Evolutionary conservation across 2,113 vertebrate genomes (phyloP).

Genomic region (Ondatra zibethicus): DNA sequence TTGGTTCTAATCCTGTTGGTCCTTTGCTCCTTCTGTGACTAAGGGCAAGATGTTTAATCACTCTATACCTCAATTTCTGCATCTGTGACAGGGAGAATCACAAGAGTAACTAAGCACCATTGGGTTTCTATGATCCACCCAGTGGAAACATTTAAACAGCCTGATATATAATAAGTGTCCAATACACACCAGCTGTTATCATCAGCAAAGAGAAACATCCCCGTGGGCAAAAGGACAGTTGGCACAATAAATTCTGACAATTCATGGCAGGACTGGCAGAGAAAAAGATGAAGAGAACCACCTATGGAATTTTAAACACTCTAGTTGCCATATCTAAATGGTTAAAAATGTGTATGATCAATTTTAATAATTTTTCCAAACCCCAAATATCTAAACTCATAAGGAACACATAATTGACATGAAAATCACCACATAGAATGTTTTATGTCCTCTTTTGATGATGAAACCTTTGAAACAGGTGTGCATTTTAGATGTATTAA

Average conservation of each 20-base stretch:
- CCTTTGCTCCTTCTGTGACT: not conserved
- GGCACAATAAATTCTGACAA: not conserved
- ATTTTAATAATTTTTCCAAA: not conserved
- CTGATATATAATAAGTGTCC: not conserved
- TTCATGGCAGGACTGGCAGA: not conserved
- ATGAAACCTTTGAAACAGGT: not conserved
- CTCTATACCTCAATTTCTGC: not conserved
- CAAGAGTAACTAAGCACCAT: not conserved
- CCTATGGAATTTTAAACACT: not conserved
- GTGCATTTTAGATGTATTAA: not conserved
- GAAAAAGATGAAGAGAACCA: not conserved
- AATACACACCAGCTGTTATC: not conserved
- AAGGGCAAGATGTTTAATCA: not conserved
- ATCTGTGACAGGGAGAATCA: not conserved
- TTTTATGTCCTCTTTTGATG: not conserved
- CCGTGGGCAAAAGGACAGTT: rapidly evolving
- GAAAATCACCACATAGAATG: not conserved
- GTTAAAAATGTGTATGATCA: not conserved
- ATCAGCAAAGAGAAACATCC: not conserved
- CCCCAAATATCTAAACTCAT: not conserved
- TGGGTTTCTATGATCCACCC: not conserved
- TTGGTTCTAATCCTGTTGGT: not conserved
- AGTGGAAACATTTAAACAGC: not conserved
- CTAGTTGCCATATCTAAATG: not conserved
- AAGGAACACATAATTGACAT: not conserved